These are phyloP conservation scores for Carcharodon carcharias DNA, from an alignment of 2,797 vertebrate species.

Conservation along the genomic window DNA sequence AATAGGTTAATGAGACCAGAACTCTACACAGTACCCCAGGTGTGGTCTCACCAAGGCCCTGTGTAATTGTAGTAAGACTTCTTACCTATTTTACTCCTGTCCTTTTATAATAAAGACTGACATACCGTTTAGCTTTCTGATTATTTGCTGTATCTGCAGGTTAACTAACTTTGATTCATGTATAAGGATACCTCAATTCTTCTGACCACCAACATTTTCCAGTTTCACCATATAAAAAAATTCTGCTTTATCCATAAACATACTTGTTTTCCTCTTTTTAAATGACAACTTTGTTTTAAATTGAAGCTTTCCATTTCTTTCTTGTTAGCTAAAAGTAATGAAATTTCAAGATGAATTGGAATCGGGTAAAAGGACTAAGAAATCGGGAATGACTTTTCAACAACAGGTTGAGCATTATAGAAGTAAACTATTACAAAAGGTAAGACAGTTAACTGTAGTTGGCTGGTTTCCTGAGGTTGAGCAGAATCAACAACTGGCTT, in stretches of 20 bases:
- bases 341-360: conserved; percentile 71
- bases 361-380: conserved; percentile 59
- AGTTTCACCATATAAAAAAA: not conserved
- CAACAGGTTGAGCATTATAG: conserved; percentile 67
- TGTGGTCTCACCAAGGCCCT: not conserved
- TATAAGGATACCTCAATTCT: not conserved
- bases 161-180: not conserved
- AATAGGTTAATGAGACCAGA: no score
- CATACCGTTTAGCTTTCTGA: not conserved
- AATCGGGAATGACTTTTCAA: conserved; percentile 61
- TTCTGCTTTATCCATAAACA: not conserved
- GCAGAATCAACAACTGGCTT: not conserved
- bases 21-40: not conserved
- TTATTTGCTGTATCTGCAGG: not conserved
- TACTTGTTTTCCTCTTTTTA: not conserved
- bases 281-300: conserved; percentile 2
- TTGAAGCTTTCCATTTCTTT: not conserved
- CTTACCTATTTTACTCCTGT: no score
- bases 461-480: not conserved
- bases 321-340: conserved; percentile 64
- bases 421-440: conserved; percentile 69
- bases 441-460: conserved; percentile 41
- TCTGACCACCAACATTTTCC: not conserved
- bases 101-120: not conserved
- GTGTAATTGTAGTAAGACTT: not conserved